Percentiles rank a stretch among this genome's conserved stretches.
Conservation (phyloP, 2,797 vertebrate species). For the Lithobates pipiens region DNA sequence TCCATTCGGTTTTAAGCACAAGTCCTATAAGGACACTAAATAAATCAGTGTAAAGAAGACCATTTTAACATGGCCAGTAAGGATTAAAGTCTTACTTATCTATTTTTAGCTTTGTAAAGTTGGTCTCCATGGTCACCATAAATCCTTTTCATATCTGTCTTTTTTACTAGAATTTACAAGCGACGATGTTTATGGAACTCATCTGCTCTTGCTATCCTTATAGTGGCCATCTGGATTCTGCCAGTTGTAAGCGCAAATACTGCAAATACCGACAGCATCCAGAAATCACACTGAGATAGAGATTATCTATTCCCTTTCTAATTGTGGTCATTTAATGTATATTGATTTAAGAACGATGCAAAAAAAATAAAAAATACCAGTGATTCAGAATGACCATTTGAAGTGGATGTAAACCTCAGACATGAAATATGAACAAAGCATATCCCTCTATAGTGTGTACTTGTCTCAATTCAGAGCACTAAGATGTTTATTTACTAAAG, state of each 20-base stretch:
- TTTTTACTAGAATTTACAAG: slow-evolving; percentile 27
- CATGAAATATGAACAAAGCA: too few species aligned
- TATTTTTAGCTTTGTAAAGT: slow-evolving; percentile 56
- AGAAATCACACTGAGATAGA: background rate
- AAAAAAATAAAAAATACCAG: too few species aligned
- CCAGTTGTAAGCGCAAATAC: background rate
- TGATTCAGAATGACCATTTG: too few species aligned
- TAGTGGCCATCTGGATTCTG: slow-evolving; percentile 8
- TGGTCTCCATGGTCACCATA: slow-evolving; percentile 57
- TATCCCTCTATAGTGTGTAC: too few species aligned
- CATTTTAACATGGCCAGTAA: slow-evolving; percentile 32
- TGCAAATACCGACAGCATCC: background rate
- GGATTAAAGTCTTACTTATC: slow-evolving; percentile 57
- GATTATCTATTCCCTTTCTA: background rate
- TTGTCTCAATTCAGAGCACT: too few species aligned
- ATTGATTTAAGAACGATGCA: too few species aligned
- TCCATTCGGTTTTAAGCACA: slow-evolving; percentile 22
- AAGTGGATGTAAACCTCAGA: too few species aligned
- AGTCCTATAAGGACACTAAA: slow-evolving; percentile 41
- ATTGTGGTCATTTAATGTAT: too few species aligned
- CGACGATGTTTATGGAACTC: slow-evolving; percentile 40
- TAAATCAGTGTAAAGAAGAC: slow-evolving; percentile 19
- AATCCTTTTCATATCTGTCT: slow-evolving; percentile 52
- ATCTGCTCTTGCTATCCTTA: slow-evolving; percentile 8
- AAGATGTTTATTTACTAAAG: too few species aligned